Percentiles rank a stretch among this genome's conserved stretches.
These are phyloP conservation scores for Xestia sexstrigata DNA, from an alignment of 2,888 invertebrate genomes.

Conservation along the genomic window DNA sequence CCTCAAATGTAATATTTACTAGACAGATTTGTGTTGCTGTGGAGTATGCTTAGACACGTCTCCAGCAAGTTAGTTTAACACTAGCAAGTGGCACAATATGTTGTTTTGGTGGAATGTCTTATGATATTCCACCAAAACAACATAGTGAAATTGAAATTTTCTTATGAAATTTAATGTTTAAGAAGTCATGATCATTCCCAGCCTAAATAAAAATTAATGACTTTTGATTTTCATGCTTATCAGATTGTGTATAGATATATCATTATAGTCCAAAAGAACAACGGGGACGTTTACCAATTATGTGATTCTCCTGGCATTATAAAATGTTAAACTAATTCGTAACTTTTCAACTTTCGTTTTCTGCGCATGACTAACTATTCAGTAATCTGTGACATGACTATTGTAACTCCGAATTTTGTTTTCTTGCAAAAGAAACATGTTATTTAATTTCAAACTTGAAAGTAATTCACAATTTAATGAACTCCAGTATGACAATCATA, in stretches of 20 bases:
- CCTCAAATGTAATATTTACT: not conserved
- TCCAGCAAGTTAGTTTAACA: not conserved
- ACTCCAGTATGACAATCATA: not conserved
- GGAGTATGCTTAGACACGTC: not conserved
- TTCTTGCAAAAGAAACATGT: not conserved
- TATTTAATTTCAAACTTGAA: constrained; percentile 7
- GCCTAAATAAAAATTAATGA: not conserved
- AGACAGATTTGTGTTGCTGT: not conserved
- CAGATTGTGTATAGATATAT: not conserved
- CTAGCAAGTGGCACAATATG: not conserved
- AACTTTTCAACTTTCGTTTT: not conserved
- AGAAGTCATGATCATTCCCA: not conserved
- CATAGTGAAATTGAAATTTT: too few relatives aligned
- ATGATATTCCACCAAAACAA: too few relatives aligned
- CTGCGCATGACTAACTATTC: not conserved
- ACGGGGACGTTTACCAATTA: not conserved
- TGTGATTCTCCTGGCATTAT: not conserved
- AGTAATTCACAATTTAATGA: constrained; percentile 22
- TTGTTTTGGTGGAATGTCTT: not conserved
- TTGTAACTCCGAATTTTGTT: not conserved
- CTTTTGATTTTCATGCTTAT: not conserved
- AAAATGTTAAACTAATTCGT: not conserved
- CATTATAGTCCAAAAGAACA: not conserved
- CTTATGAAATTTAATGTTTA: too few relatives aligned
- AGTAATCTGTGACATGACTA: too few relatives aligned